Conservation (phyloP, 2,888 invertebrate genomes). For the Oconnorella tubifera region DNA sequence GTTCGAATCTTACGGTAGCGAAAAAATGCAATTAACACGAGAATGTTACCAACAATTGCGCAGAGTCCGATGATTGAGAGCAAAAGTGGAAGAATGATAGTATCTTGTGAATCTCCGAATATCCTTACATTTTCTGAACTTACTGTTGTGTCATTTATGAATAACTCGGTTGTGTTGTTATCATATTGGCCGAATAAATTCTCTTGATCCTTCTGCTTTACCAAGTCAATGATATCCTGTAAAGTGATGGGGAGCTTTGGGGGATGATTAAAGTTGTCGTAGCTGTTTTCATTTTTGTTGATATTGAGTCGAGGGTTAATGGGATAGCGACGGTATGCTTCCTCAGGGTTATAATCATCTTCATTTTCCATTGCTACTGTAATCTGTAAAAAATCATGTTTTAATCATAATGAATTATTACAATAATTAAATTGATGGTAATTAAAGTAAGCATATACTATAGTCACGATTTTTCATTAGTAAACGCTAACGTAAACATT, state of each 20-base stretch:
- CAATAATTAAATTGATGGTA: too few relatives aligned
- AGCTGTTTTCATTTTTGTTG: too few relatives aligned
- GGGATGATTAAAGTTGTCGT: neutral
- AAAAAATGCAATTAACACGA: constrained; percentile 27
- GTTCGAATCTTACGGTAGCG: constrained; percentile 25
- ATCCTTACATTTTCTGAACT: constrained; percentile 18
- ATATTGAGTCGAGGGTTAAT: too few relatives aligned
- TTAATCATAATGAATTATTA: too few relatives aligned
- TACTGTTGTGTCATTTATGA: constrained; percentile 11
- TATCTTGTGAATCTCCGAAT: constrained; percentile 28
- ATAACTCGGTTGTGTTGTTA: neutral
- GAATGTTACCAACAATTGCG: constrained; percentile 25
- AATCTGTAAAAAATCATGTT: too few relatives aligned
- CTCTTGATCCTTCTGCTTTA: constrained; percentile 14
- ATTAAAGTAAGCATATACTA: too few relatives aligned
- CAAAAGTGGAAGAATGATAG: constrained; percentile 28
- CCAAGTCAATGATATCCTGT: constrained; percentile 12
- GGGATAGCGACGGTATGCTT: constrained; percentile 23
- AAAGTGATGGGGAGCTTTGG: constrained; percentile 7
- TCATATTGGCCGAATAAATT: neutral
- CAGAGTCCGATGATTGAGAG: constrained; percentile 27
- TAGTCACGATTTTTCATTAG: too few relatives aligned
- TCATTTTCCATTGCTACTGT: too few relatives aligned
- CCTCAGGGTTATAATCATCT: constrained; percentile 29
- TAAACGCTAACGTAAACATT: too few relatives aligned